phyloP scores from a whole-genome alignment of 2,888 invertebrate species.

The Crematogaster levior region DNA sequence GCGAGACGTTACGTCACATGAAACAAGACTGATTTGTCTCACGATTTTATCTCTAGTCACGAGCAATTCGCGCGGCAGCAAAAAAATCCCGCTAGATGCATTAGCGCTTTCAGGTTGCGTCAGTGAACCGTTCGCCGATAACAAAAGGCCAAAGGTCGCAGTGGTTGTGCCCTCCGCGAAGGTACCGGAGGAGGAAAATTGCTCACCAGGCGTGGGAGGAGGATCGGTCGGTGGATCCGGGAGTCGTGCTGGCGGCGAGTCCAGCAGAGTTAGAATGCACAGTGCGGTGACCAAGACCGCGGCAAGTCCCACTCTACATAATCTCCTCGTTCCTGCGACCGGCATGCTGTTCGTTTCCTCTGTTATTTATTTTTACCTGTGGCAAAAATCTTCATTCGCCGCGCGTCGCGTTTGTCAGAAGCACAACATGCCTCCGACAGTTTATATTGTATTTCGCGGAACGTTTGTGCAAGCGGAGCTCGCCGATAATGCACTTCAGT shows the following conservation, averaged over 20 bases:
- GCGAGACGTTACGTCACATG: not conserved
- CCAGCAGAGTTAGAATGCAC: conserved; percentile 82
- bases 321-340: conserved; percentile 77
- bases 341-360: conserved; percentile 58
- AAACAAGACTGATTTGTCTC: conserved; percentile 24
- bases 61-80: conserved; percentile 4
- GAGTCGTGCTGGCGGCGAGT: conserved; percentile 81
- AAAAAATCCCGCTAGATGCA: conserved; percentile 31
- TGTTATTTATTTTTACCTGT: not conserved
- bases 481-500: conserved; percentile 15
- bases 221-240: conserved; percentile 81
- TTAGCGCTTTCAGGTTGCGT: conserved; percentile 55
- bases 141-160: conserved; percentile 73
- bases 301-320: conserved; percentile 82
- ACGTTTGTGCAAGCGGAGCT: not conserved
- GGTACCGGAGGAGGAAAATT: conserved; percentile 64
- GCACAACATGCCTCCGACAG: conserved; percentile 29
- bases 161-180: conserved; percentile 65
- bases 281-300: conserved; percentile 82
- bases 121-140: conserved; percentile 67
- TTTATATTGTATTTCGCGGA: not conserved
- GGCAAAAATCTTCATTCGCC: conserved; percentile 21
- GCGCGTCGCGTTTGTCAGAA: conserved; percentile 34
- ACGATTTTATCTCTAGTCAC: conserved; percentile 6
- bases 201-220: conserved; percentile 82